Evolutionary conservation across 35 echinoderm and acorn worm species (phyloP), one percentile per base, ranked within the genome.

Genomic region (Amphiura filiformis): DNA sequence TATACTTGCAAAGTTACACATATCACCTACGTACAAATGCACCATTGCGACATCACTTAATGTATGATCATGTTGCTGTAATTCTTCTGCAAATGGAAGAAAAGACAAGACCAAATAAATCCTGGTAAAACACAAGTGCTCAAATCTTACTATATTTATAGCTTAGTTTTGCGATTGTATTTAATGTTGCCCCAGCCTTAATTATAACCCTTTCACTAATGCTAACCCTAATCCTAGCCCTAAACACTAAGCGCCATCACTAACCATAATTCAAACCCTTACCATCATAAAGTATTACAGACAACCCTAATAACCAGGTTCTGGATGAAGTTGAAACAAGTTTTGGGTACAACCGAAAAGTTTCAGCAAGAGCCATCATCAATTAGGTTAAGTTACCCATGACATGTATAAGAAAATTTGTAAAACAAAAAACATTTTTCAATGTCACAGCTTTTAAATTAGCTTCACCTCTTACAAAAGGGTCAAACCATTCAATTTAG

Each of bases 1-100:
- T 75, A 99, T 88, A 26, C n/a, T 47, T 13, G 77, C 37, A 85
- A 92, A 99, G 13, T 99, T 56, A 32, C 87, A 41, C 93, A 99
- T 89, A 40, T 94, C 76, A 36, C 86, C 75, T 13, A 94, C 87
- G 77, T 90, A 90, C 18, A 99, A 22, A 81, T 99, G 90, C 12
- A 99, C 81, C n/a, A 99, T 49, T 26, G 94, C 84, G 31, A 91
- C 90, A 82, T 94, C 90, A 39, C 30, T 28, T 22, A 92, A 39
- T 0, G 44, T 35, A 80, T 91, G 86, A 0, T 85, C 89, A 79
- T 91, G 35, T 2, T 78, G 64, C 34, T 77, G 13, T 34, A 95
- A 81, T 42, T 47, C 20, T 57, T 80, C 93, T 95, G 92, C 3
- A 84, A 22, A 35, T 57, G n/a, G 57, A 36, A 37, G 34, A 64